Percentiles rank a stretch among this genome's conserved stretches.
Conservation (phyloP, 2,888 invertebrate species). For the Caenorhabditis zanzibari region DNA sequence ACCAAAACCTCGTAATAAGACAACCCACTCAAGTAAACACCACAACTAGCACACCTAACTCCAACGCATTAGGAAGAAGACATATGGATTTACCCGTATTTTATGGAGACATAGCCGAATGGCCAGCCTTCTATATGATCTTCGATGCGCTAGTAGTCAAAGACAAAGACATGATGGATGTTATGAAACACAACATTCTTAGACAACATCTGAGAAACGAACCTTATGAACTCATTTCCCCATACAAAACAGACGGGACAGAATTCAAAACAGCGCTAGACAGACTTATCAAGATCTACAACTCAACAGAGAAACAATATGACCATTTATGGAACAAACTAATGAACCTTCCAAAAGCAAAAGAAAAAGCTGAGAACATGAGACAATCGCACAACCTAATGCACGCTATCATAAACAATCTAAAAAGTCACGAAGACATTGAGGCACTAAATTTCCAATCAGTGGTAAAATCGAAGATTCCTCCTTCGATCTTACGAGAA, state of each 20-base stretch:
- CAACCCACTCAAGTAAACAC: too few species aligned
- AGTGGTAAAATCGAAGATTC: background rate
- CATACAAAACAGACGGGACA: background rate
- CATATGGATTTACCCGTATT: background rate
- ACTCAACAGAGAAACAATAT: background rate
- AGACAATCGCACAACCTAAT: background rate
- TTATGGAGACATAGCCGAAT: background rate
- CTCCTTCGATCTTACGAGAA: background rate
- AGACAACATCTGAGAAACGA: background rate
- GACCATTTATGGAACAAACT: background rate
- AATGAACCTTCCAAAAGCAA: background rate
- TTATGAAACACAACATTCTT: background rate
- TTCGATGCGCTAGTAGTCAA: background rate
- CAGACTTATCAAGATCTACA: background rate
- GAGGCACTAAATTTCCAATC: slow-evolving; percentile 4
- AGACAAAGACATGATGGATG: background rate
- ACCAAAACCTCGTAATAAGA: too few species aligned
- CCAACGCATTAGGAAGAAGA: background rate
- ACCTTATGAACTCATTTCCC: background rate
- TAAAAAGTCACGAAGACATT: background rate
- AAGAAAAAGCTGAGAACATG: background rate
- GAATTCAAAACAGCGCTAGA: background rate
- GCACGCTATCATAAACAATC: background rate
- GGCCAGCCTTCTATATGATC: background rate
- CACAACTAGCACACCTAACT: too few species aligned